Conservation (phyloP, 2,888 invertebrate genomes). For the Sialis lutaria region DNA sequence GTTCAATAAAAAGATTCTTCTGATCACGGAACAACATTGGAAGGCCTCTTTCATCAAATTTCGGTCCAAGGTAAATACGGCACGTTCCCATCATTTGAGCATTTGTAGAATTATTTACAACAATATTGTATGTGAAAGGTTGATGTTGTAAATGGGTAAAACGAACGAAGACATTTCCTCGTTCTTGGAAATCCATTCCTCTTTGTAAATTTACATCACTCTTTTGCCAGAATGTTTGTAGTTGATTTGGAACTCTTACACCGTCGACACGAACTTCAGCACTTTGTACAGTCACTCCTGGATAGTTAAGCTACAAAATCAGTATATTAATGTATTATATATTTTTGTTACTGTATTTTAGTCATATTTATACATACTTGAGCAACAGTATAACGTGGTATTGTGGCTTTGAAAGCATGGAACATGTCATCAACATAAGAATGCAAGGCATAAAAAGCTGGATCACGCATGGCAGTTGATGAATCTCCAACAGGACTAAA, state of each 20-base stretch:
- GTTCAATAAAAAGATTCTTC: constrained; percentile 46
- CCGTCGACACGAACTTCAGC: constrained; percentile 33
- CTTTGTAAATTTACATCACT: constrained; percentile 59
- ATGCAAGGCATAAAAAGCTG: constrained; percentile 76
- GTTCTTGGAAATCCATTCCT: constrained; percentile 67
- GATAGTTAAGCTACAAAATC: constrained; percentile 29
- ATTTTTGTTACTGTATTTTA: background rate
- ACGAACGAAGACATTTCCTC: constrained; percentile 52
- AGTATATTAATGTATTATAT: background rate
- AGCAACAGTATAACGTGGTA: constrained; percentile 42
- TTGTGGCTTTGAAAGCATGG: constrained; percentile 50
- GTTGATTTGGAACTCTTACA: constrained; percentile 25
- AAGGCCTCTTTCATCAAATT: constrained; percentile 42
- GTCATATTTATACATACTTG: constrained; percentile 26
- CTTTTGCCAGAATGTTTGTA: constrained; percentile 64
- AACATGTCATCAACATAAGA: constrained; percentile 63
- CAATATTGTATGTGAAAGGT: constrained; percentile 46
- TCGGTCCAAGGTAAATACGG: constrained; percentile 52
- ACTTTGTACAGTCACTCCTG: constrained; percentile 40
- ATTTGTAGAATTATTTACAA: constrained; percentile 36
- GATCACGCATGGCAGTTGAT: constrained; percentile 74
- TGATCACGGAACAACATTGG: constrained; percentile 45
- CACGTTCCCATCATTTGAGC: constrained; percentile 38
- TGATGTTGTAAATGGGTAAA: constrained; percentile 66
- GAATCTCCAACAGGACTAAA: constrained; percentile 73